Evolutionary conservation across 1,140 invertebrate species (phyloP).

Genomic region (Pogonomyrmex californicus): DNA sequence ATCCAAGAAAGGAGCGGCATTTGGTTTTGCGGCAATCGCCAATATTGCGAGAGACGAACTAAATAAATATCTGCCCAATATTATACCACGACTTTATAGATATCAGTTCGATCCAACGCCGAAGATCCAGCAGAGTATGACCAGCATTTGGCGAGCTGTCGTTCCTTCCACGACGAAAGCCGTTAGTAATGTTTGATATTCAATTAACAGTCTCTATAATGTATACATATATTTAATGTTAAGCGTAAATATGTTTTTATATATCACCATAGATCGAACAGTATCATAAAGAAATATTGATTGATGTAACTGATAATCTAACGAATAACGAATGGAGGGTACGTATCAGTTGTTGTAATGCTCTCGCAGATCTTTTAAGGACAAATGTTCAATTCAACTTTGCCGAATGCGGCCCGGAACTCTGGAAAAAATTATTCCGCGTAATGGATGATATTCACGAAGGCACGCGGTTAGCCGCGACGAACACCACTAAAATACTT

Average conservation of each 20-base stretch:
- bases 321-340: slow-evolving; percentile 95
- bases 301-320: slow-evolving; percentile 93
- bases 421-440: slow-evolving; percentile 94
- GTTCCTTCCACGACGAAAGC: slow-evolving; percentile 95
- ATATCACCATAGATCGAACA: slow-evolving; percentile 90
- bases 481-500: slow-evolving; percentile 91
- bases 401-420: slow-evolving; percentile 84
- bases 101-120: slow-evolving; percentile 97
- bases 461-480: slow-evolving; percentile 93
- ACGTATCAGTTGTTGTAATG: slow-evolving; percentile 95
- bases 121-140: slow-evolving; percentile 96
- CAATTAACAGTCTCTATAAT: background rate
- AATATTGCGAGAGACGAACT: slow-evolving; percentile 93
- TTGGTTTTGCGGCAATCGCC: slow-evolving; percentile 95
- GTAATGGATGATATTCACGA: slow-evolving; percentile 98
- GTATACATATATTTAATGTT: background rate
- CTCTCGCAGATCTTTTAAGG: slow-evolving; percentile 93
- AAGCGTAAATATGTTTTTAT: slow-evolving; percentile 40
- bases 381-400: slow-evolving; percentile 84
- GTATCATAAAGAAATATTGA: slow-evolving; percentile 95
- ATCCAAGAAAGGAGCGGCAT: slow-evolving; percentile 96
- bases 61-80: slow-evolving; percentile 92
- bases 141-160: slow-evolving; percentile 95
- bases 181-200: slow-evolving; percentile 86
- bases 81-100: slow-evolving; percentile 96